Conservation (phyloP, 53 echinoderm and acorn worm species). For the Hippasteria phrygiana region DNA sequence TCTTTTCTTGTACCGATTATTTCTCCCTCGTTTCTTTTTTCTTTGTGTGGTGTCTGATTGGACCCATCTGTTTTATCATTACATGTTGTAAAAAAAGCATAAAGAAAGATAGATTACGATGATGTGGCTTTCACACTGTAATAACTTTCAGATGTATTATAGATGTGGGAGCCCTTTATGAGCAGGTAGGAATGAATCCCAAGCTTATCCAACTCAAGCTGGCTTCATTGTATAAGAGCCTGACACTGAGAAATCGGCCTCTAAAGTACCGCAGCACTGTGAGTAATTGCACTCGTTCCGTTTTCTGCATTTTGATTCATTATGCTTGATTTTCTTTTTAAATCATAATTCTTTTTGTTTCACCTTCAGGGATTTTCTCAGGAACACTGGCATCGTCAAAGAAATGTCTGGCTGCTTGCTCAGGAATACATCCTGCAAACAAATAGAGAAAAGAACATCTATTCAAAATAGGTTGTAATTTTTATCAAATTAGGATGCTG, state of each 20-base stretch:
- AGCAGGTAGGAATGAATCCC: neutral
- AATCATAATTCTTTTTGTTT: slow-evolving; percentile 12
- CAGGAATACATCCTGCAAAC: slow-evolving; percentile 57
- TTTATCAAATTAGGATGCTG: too few species aligned
- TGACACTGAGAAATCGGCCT: neutral
- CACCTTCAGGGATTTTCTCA: slow-evolving; percentile 75
- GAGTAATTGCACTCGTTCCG: neutral
- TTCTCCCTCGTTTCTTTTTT: neutral
- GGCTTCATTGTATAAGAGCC: neutral
- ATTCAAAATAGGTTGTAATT: neutral
- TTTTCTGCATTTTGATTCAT: neutral
- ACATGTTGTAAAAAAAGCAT: too few species aligned
- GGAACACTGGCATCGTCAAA: slow-evolving; percentile 93
- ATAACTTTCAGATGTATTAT: neutral
- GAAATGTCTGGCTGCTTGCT: slow-evolving; percentile 72
- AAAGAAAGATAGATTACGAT: neutral
- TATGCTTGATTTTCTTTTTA: neutral
- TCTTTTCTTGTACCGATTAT: neutral
- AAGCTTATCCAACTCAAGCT: neutral
- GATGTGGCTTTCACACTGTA: neutral
- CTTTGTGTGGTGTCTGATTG: slow-evolving; percentile 16
- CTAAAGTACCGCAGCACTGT: neutral
- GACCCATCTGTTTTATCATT: slow-evolving; percentile 44
- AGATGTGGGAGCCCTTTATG: too few species aligned
- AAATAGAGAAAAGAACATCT: neutral